Conservation (phyloP, 92 coral and sea anemone species). For the Palythoa grandis region DNA sequence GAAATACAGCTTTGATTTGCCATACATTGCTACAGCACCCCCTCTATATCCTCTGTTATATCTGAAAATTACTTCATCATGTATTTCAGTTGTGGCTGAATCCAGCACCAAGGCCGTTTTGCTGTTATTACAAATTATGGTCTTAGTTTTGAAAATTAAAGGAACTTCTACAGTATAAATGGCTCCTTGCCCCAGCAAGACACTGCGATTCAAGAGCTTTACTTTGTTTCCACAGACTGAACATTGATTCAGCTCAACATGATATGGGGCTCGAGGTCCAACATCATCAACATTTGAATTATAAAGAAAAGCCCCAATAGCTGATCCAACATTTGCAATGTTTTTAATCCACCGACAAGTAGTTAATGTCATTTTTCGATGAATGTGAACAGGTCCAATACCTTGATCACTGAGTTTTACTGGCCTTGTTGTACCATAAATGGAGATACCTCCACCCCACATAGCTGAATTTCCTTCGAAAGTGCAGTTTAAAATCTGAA, state of each 20-base stretch:
- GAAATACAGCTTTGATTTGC: slow-evolving; percentile 67
- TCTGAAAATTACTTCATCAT: slow-evolving; percentile 59
- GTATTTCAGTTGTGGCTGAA: slow-evolving; percentile 62
- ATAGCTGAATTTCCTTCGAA: slow-evolving; percentile 57
- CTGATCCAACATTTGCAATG: slow-evolving; percentile 87
- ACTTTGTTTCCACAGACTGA: slow-evolving; percentile 57
- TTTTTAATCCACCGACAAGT: slow-evolving; percentile 60
- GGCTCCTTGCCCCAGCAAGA: slow-evolving; percentile 83
- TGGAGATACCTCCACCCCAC: slow-evolving; percentile 72
- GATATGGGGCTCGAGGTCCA: slow-evolving; percentile 75
- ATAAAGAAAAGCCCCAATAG: slow-evolving; percentile 73
- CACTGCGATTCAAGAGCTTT: slow-evolving; percentile 25
- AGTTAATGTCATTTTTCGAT: slow-evolving; percentile 47
- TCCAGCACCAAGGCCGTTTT: slow-evolving; percentile 84
- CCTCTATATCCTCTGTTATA: slow-evolving; percentile 80
- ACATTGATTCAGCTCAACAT: slow-evolving; percentile 60
- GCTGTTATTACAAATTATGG: slow-evolving; percentile 53
- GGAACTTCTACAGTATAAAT: slow-evolving; percentile 82
- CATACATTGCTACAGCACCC: slow-evolving; percentile 92
- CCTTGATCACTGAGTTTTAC: slow-evolving; percentile 19
- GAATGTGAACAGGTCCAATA: slow-evolving; percentile 17
- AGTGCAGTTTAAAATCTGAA: slow-evolving; percentile 41
- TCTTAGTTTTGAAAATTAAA: slow-evolving; percentile 55
- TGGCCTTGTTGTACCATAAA: slow-evolving; percentile 69
- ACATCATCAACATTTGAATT: slow-evolving; percentile 80